Base-by-base conservation (phyloP, 1,140 invertebrate species). In the Lasaia peninsularis region DNA sequence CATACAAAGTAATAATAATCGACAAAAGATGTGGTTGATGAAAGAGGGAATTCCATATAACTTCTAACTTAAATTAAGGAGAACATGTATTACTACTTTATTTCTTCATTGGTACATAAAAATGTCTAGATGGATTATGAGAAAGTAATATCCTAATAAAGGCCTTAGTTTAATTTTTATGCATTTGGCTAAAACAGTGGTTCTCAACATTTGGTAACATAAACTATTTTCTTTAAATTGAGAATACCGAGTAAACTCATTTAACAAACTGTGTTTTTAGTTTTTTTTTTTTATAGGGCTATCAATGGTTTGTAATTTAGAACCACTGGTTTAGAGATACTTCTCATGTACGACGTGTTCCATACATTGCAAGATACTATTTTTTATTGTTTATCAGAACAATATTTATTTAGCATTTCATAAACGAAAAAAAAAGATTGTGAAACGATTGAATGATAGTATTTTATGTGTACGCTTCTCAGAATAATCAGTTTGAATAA, bases 401-500 rank as follows among this genome's bases (percentile, higher is more conserved):
- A 18, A 44, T 20, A 18, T 20, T 16, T 7, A 44, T 10, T 37
- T 44, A 44, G 37, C 16, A 44, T 44, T 44, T 44, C 7, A 18
- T 44, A 44, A 44, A 40, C 14, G 16, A 16, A 40, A 40, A 40
- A n/a, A n/a, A 44, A 18, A 16, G 37, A 44, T 44, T 44, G 37
- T 44, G 10, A 44, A 44, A 44, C 37, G 16, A 44, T 55, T 56
- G 56, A 60, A 57, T 57, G 60, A 51, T 66, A 63, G 57, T 63
- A 56, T 52, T 63, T 57, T 64, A 79, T 74, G 71, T 78, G 68
- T 81, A 71, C 71, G 73, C 78, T 84, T 78, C 65, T 77, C 73
- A 69, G 67, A 84, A 81, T 84, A 81, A 84, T 84, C 77, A 81
- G 70, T 67, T 81, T 80, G 69, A 80, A 78, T 80, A 82, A 72